phyloP scores from a whole-genome alignment of 2,888 invertebrate genomes.

The Alloplasta piceator region DNA sequence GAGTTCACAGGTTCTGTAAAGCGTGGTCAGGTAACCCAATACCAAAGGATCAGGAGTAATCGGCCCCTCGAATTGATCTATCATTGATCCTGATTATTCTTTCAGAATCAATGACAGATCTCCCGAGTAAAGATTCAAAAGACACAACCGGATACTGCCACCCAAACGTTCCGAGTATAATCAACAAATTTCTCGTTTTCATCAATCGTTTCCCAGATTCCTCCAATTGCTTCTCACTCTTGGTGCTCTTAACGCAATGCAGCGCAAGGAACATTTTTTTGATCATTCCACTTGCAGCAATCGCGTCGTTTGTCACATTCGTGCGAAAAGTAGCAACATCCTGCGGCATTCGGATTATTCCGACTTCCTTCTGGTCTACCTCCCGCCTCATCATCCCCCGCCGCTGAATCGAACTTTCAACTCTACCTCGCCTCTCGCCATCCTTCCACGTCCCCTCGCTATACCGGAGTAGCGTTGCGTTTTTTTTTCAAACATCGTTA shows the following conservation, averaged over 20 bases:
- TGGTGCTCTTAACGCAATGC: not conserved
- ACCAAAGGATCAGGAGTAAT: too few relatives aligned
- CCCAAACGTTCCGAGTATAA: too few relatives aligned
- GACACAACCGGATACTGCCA: too few relatives aligned
- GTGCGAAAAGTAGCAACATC: conserved; percentile 8
- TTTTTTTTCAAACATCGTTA: conserved; percentile 58
- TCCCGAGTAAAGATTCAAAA: too few relatives aligned
- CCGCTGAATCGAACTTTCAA: conserved; percentile 34
- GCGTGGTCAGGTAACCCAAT: too few relatives aligned
- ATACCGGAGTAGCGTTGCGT: conserved; percentile 29
- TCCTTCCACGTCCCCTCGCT: not conserved
- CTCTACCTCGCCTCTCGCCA: not conserved
- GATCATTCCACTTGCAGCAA: not conserved
- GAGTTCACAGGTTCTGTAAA: too few relatives aligned
- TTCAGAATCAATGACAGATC: too few relatives aligned
- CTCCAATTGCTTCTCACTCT: not conserved
- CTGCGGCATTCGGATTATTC: conserved; percentile 6
- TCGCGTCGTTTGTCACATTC: conserved; percentile 32
- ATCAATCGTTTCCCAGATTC: too few relatives aligned
- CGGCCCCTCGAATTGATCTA: too few relatives aligned
- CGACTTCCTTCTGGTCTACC: not conserved
- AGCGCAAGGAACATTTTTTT: not conserved
- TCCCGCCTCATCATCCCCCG: not conserved
- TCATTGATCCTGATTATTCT: too few relatives aligned
- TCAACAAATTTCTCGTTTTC: too few relatives aligned